A percentile compares a stretch with the other conserved stretches of the same genome.
phyloP scores from a whole-genome alignment of 2,113 vertebrate genomes.

The Pangasianodon hypophthalmus region DNA sequence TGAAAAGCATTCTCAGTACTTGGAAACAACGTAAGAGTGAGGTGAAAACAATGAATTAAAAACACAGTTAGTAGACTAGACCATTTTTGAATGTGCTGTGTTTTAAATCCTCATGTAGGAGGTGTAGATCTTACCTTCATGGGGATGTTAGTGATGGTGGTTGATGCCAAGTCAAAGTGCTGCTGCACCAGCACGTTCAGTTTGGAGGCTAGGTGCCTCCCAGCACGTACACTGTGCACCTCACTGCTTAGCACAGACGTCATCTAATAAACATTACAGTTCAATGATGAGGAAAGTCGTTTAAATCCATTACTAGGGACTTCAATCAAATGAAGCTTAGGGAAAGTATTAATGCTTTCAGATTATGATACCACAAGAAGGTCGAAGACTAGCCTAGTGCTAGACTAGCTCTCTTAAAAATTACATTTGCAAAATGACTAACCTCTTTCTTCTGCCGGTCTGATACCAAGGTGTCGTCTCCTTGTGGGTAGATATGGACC shows the following conservation, averaged over 20 bases:
- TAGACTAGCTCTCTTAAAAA: background rate
- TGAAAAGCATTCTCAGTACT: background rate
- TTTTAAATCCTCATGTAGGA: background rate
- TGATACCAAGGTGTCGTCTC: slow-evolving; percentile 93
- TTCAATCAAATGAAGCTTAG: background rate
- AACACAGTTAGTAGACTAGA: background rate
- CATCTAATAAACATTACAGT: slow-evolving; percentile 67
- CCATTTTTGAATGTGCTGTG: background rate
- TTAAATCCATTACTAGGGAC: background rate
- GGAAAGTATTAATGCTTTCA: background rate
- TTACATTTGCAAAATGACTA: slow-evolving; percentile 22
- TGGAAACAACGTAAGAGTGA: background rate
- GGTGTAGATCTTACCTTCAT: slow-evolving; percentile 87
- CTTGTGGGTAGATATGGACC: slow-evolving; percentile 93
- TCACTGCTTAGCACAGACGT: slow-evolving; percentile 87
- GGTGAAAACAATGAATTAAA: background rate
- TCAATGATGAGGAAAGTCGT: slow-evolving; percentile 57
- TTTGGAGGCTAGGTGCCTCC: slow-evolving; percentile 91
- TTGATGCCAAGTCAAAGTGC: slow-evolving; percentile 97
- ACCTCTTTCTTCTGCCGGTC: slow-evolving; percentile 96
- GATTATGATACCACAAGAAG: background rate
- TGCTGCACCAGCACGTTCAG: slow-evolving; percentile 96
- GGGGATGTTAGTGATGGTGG: slow-evolving; percentile 98
- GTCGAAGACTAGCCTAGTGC: too few species aligned
- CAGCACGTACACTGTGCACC: slow-evolving; percentile 95